These are phyloP conservation scores for Tiliqua scincoides DNA, from an alignment of 2,113 vertebrate species.

Conservation along the genomic window DNA sequence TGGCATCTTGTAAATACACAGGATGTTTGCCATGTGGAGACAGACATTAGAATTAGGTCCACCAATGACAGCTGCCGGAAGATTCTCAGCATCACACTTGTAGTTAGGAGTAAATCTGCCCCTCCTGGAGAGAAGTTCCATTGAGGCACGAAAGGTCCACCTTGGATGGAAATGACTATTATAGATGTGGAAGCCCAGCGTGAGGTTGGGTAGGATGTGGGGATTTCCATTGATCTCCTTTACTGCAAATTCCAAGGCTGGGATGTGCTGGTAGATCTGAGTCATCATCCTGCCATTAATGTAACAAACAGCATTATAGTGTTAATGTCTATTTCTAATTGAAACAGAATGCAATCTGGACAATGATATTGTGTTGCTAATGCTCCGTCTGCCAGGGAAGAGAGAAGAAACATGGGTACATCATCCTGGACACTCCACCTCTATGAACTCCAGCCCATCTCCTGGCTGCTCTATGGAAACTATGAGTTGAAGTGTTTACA, in stretches of 20 bases:
- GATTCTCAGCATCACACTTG: background rate
- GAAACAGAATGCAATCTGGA: background rate
- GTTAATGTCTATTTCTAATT: no score
- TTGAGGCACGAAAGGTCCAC: background rate
- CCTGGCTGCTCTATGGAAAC: no score
- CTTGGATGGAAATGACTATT: background rate
- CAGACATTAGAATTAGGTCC: background rate
- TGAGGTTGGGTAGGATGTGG: background rate
- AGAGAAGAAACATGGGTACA: no score
- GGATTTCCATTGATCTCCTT: slow-evolving; percentile 1
- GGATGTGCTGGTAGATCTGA: slow-evolving; percentile 14
- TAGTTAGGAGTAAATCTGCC: background rate
- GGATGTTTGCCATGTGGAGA: background rate
- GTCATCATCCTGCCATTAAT: background rate
- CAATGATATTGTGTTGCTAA: background rate
- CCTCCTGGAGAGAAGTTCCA: background rate
- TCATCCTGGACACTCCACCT: no score
- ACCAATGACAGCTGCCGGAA: background rate
- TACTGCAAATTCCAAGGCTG: background rate
- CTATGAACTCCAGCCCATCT: no score
- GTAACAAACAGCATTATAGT: background rate
- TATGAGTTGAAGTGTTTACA: no score
- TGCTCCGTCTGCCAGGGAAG: no score
- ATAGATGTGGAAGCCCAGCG: slow-evolving; percentile 1
- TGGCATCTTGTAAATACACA: background rate